These are phyloP conservation scores for Chaunax sp. DNA, from an alignment of 2,797 vertebrate species.

Conservation along the genomic window DNA sequence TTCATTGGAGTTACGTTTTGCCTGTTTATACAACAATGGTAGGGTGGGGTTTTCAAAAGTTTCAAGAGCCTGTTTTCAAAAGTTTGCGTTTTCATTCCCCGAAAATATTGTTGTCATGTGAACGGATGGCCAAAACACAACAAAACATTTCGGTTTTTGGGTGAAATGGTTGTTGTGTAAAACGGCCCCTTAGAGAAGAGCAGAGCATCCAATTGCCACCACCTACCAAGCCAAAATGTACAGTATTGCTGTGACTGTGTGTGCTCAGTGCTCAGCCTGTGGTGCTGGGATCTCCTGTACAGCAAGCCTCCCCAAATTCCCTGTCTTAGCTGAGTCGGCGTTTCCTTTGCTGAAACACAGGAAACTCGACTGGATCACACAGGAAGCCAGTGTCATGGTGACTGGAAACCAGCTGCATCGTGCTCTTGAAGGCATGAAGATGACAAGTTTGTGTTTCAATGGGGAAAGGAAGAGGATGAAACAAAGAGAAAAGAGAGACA, in stretches of 20 bases:
- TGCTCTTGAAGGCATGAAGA: slow-evolving; percentile 29
- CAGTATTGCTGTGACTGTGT: slow-evolving; percentile 27
- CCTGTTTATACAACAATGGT: no score
- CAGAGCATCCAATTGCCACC: slow-evolving; percentile 9
- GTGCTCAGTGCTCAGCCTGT: slow-evolving; percentile 32
- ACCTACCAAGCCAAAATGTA: not conserved
- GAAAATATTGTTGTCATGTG: no score
- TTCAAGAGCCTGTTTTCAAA: no score
- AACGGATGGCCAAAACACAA: no score
- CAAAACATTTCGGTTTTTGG: no score
- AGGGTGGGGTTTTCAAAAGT: no score
- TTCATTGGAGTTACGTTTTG: no score
- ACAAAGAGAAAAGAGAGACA: not conserved
- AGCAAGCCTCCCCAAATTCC: slow-evolving; percentile 41
- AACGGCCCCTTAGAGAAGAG: slow-evolving; percentile 3
- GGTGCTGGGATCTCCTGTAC: slow-evolving; percentile 35
- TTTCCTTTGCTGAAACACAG: slow-evolving; percentile 69
- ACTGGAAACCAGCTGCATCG: slow-evolving; percentile 48
- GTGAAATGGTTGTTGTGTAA: no score
- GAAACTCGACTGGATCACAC: slow-evolving; percentile 66
- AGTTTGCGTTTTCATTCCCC: no score
- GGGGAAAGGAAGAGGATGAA: slow-evolving; percentile 7
- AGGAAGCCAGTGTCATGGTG: slow-evolving; percentile 63
- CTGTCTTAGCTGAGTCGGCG: slow-evolving; percentile 50
- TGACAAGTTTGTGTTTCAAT: slow-evolving; percentile 34